Evolutionary conservation across 2,113 vertebrate genomes (phyloP), one percentile per base, ranked within the genome.

Genomic region (Ramphastos sulfuratus): DNA sequence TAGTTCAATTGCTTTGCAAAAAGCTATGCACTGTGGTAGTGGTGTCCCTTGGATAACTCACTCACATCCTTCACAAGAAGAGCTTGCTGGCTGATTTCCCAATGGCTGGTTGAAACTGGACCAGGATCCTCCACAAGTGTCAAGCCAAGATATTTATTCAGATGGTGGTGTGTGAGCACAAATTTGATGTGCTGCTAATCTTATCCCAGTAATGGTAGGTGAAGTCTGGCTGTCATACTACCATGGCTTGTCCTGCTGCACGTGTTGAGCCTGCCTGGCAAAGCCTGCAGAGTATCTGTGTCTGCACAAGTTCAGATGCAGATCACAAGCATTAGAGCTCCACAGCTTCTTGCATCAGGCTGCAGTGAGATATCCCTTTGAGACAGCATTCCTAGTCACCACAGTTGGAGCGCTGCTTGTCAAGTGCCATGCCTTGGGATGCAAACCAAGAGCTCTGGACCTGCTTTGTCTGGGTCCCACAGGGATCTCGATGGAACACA

Each of bases 161-260:
- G 30, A 27, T 1, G 2, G 21, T 6, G 8, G 14, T 19, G 6
- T n/a, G 13, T 56, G 33, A 61, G 39, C 1, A 1, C 54, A 20
- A 7, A 72, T 27, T 55, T 58, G 19, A 3, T 56, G 9, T 37
- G 59, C 31, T 54, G 58, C 25, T 60, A 13, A 25, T 64, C 42
- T 55, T 52, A 52, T 28, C 10, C 23, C 58, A 42, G 63, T 4
- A 7, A 5, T 55, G 59, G 30, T 33, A 44, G 18, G 14, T 12
- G n/a, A 12, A 46, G 20, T 6, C 9, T 44, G 64, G 18, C 16
- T 11, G 10, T 58, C 12, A 19, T 46, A 16, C 27, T 50, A 19
- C 44, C 60, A 9, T 35, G n/a, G 15, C 12, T n/a, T 75, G 50
- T 71, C 37, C 52, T 75, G 4, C 44, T 20, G 9, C 25, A 33